These are phyloP conservation scores for Linnaemya tessellans DNA, from an alignment of 2,888 invertebrate genomes.

Conservation along the genomic window DNA sequence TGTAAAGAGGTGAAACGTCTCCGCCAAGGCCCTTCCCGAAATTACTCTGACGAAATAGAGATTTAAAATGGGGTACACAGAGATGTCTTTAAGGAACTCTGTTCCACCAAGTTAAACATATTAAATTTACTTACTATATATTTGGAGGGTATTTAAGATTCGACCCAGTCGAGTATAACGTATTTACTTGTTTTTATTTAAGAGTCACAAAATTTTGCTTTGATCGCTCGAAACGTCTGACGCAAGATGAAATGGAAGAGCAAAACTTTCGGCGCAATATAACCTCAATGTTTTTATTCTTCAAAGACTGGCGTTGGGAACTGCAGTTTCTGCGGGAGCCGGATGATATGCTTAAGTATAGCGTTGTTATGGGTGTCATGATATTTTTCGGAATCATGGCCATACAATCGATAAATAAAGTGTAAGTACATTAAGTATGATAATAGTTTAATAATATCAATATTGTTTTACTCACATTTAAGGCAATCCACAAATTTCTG, in stretches of 20 bases:
- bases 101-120: no score
- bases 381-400: constrained; percentile 86
- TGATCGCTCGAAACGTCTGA: constrained; percentile 79
- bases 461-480: not conserved
- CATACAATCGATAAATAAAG: constrained; percentile 86
- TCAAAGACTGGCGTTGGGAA: constrained; percentile 87
- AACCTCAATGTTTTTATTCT: constrained; percentile 86
- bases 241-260: constrained; percentile 82
- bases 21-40: no score
- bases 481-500: constrained; percentile 80
- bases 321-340: constrained; percentile 88
- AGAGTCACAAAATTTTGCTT: constrained; percentile 80
- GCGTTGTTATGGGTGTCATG: constrained; percentile 86
- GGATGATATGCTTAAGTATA: constrained; percentile 94
- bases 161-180: no score
- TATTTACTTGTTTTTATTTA: constrained; percentile 6
- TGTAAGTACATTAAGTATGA: constrained; percentile 76
- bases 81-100: no score
- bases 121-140: no score
- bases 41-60: no score
- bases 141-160: no score
- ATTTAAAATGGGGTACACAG: no score
- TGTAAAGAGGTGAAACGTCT: no score
- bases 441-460: not conserved
- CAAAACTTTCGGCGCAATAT: constrained; percentile 82